Evolutionary conservation across 2,888 invertebrate species (phyloP).

Genomic region (Portevinia maculata): DNA sequence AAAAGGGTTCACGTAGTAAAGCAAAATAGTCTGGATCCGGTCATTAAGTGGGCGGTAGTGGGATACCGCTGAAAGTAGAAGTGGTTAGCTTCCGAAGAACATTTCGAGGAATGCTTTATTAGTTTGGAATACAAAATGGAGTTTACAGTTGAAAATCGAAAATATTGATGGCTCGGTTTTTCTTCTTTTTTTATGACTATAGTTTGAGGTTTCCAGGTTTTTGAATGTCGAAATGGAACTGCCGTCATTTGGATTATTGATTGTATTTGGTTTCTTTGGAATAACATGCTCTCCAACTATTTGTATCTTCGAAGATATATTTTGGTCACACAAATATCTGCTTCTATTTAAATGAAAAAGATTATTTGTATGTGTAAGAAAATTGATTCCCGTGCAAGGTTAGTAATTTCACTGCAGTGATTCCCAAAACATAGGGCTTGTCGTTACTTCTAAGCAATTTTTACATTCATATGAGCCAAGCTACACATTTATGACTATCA

Average conservation of each 20-base stretch:
- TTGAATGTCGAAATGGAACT: background rate
- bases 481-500: too few relatives aligned
- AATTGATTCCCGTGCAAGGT: too few relatives aligned
- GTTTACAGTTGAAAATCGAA: constrained; percentile 1
- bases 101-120: constrained; percentile 4
- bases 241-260: constrained; percentile 3
- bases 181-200: too few relatives aligned
- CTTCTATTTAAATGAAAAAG: too few relatives aligned
- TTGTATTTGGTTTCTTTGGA: background rate
- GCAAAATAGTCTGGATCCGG: constrained; percentile 28
- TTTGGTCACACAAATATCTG: too few relatives aligned
- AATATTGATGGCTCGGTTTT: constrained; percentile 16
- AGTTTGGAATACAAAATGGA: constrained; percentile 8
- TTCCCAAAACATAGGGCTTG: too few relatives aligned
- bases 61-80: background rate
- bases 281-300: background rate
- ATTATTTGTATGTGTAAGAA: too few relatives aligned
- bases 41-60: constrained; percentile 46
- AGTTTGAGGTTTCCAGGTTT: background rate
- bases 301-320: too few relatives aligned
- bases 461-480: too few relatives aligned
- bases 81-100: constrained; percentile 3
- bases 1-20: constrained; percentile 31
- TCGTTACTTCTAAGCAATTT: too few relatives aligned
- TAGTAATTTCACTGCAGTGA: too few relatives aligned